phyloP scores from a whole-genome alignment of 1,140 invertebrate genomes.

The Drosophila watanabei region DNA sequence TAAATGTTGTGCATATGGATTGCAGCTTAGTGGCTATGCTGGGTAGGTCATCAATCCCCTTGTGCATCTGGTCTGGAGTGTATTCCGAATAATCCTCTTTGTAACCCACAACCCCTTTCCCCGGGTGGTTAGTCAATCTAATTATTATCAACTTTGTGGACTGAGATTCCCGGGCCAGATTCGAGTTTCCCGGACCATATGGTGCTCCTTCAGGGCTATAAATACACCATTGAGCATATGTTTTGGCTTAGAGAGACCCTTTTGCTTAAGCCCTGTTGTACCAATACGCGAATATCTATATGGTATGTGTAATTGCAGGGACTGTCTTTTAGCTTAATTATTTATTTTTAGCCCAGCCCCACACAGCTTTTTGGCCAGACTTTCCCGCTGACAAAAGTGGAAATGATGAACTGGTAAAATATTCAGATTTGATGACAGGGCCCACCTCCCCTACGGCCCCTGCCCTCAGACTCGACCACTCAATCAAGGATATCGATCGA shows the following conservation, averaged over 20 bases:
- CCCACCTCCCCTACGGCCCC: too few species aligned
- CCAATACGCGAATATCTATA: not conserved
- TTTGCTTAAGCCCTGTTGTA: not conserved
- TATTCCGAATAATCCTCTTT: slow-evolving; percentile 1
- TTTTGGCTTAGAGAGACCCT: not conserved
- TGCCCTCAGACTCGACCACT: slow-evolving; percentile 9
- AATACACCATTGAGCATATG: slow-evolving; percentile 39
- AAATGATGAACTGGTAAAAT: slow-evolving; percentile 49
- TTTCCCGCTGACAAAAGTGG: slow-evolving; percentile 20
- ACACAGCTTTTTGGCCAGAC: not conserved
- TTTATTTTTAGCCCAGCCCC: slow-evolving; percentile 47
- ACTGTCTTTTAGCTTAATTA: slow-evolving; percentile 44
- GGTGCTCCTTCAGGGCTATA: slow-evolving; percentile 12
- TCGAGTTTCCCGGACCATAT: slow-evolving; percentile 9
- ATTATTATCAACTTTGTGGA: slow-evolving; percentile 46
- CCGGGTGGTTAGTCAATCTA: slow-evolving; percentile 23
- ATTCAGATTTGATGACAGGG: slow-evolving; percentile 48
- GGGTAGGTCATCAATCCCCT: not conserved
- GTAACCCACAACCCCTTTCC: not conserved
- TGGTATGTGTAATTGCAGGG: slow-evolving; percentile 9
- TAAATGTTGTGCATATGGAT: slow-evolving; percentile 20
- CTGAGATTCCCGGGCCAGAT: not conserved
- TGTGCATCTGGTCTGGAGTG: not conserved
- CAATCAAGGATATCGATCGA: slow-evolving; percentile 48
- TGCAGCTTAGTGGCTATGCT: slow-evolving; percentile 5